A percentile compares a stretch with the other conserved stretches of the same genome.
Conservation (phyloP, 2,113 vertebrate genomes). For the Bambusicola thoracicus region DNA sequence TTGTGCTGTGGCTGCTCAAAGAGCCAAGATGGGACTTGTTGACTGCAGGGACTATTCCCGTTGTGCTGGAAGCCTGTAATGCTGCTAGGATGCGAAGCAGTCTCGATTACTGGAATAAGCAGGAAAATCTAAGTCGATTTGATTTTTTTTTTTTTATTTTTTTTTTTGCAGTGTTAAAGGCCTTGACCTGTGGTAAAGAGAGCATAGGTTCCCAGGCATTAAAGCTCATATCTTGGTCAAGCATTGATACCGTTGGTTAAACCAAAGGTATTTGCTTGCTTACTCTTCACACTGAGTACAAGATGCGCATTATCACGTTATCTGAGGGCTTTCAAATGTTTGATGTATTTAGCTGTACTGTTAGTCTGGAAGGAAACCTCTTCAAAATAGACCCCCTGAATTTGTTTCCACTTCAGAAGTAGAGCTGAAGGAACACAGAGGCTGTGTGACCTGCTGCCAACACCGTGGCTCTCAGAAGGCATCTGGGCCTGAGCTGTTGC, state of each 20-base stretch:
- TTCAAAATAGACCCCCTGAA: not conserved
- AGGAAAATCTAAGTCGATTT: not conserved
- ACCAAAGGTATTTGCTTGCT: not conserved
- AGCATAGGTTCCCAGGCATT: not conserved
- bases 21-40: not conserved
- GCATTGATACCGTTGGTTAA: constrained; percentile 1
- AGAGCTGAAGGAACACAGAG: not conserved
- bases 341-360: not conserved
- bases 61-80: not conserved
- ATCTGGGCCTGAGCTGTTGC: not conserved
- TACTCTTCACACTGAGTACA: not conserved
- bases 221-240: not conserved
- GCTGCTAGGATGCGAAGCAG: not conserved
- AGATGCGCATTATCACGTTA: not conserved
- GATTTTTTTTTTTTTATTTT: too few species aligned
- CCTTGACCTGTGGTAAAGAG: not conserved
- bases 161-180: not conserved
- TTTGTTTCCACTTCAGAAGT: not conserved
- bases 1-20: not conserved
- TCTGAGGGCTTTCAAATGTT: not conserved
- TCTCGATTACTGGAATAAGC: not conserved
- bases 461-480: fast-evolving
- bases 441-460: not conserved
- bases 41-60: not conserved
- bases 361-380: not conserved